A percentile compares a stretch with the other conserved stretches of the same genome.
These are phyloP conservation scores for Drosophila mulleri DNA, from an alignment of 2,888 invertebrate species.

Conservation along the genomic window DNA sequence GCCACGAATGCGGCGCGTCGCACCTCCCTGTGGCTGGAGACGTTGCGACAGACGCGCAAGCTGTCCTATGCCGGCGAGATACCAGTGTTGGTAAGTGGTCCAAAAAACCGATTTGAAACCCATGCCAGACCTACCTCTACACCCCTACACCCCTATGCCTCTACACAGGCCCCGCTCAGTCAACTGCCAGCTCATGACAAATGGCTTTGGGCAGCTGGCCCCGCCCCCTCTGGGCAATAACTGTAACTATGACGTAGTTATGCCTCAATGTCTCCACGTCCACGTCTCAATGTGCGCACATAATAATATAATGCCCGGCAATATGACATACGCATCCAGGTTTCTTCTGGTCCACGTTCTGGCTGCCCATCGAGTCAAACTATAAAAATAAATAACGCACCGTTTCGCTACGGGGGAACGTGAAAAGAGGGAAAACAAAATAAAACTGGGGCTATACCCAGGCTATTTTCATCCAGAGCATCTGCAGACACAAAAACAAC, in stretches of 20 bases:
- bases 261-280: no score
- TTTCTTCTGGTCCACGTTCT: slow-evolving; percentile 12
- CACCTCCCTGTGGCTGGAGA: slow-evolving; percentile 75
- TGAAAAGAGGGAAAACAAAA: slow-evolving; percentile 3
- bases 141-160: neutral
- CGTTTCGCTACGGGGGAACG: slow-evolving; percentile 23
- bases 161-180: neutral
- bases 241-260: slow-evolving; percentile 36
- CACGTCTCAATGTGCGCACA: neutral
- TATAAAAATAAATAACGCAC: slow-evolving; percentile 69
- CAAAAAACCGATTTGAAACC: no score
- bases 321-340: slow-evolving; percentile 26
- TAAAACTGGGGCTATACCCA: slow-evolving; percentile 56
- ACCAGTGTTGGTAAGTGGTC: slow-evolving; percentile 65
- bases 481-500: slow-evolving; percentile 57
- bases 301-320: slow-evolving; percentile 3
- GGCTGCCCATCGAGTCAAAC: slow-evolving; percentile 52
- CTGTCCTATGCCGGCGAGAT: slow-evolving; percentile 67
- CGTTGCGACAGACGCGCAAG: slow-evolving; percentile 71
- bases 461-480: slow-evolving; percentile 77
- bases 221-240: slow-evolving; percentile 12
- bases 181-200: slow-evolving; percentile 37
- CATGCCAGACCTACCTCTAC: neutral
- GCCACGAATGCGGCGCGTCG: slow-evolving; percentile 61
- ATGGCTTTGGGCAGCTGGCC: slow-evolving; percentile 10